Evolutionary conservation across 2,888 invertebrate species (phyloP), one percentile per base, ranked within the genome.

Genomic region (Invenusta paracnida): DNA sequence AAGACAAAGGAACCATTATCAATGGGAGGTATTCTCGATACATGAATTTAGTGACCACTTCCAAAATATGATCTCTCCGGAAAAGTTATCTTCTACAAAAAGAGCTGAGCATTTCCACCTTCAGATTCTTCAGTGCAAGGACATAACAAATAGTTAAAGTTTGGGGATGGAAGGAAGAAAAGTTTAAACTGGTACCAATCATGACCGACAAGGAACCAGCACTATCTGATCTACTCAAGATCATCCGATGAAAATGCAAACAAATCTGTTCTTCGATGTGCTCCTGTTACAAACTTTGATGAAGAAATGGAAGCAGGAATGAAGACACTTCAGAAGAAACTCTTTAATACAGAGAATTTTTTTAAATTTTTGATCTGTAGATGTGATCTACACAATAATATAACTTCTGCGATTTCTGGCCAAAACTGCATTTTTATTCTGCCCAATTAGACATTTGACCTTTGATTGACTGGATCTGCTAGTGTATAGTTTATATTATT

Each of bases 31-130:
- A 82, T 82, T 2, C 82, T 30, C 29, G 23, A 82, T 82, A 82
- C 82, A 30, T 82, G 29, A 82, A 82, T 82, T 82, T 82, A 28
- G 31, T 30, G 27, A 29, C 82, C 31, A 82, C 82, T 30, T 82
- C 79, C 23, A 79, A 79, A 27, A 79, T 11, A 5, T 11, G 2
- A 79, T 79, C n/a, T n/a, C 5, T 27, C 79, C n/a, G 28, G 79
- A 79, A 79, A 79, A 11, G 79, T 27, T 79, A 25, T n/a, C 79
- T 27, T n/a, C 79, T 27, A 79, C 79, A 25, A n/a, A 79, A 25
- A 79, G 25, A 79, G 79, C 79, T 79, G 79, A 2, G 25, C 79
- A 79, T 79, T 79, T 79, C 29, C 29, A 79, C 48, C 29, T 79
- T 2, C 79, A 79, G 2, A 79, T 79, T 79, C 29, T 79, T 23